phyloP scores from a whole-genome alignment of 2,797 vertebrate species.

The Acanthopagrus latus region DNA sequence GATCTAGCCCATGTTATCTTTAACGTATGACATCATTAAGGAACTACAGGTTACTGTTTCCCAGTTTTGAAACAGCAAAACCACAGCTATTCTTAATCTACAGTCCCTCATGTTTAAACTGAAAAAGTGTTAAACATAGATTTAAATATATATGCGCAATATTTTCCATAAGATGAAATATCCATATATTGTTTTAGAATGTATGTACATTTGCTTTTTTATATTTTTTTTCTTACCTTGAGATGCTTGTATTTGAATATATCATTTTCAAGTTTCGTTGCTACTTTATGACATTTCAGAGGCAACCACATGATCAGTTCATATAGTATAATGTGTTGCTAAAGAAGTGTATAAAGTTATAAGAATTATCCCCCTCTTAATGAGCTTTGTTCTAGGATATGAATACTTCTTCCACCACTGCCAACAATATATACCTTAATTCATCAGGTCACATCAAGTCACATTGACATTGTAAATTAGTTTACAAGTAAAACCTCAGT shows the following conservation, averaged over 20 bases:
- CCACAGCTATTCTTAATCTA: not conserved
- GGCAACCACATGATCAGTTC: not conserved
- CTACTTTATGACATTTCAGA: too few relatives aligned
- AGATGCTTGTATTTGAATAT: not conserved
- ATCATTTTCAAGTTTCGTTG: not conserved
- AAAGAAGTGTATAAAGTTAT: not conserved
- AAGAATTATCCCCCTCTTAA: not conserved
- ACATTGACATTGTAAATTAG: too few relatives aligned
- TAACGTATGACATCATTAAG: conserved; percentile 44
- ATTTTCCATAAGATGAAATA: conserved; percentile 40
- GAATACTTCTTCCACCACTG: not conserved
- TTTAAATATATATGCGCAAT: conserved; percentile 38
- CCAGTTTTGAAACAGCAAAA: not conserved
- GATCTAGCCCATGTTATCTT: conserved; percentile 16
- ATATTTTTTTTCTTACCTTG: too few relatives aligned
- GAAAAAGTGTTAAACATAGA: not conserved
- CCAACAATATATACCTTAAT: not conserved
- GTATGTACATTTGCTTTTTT: not conserved
- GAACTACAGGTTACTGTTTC: not conserved
- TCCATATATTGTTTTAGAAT: not conserved
- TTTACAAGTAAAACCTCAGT: too few relatives aligned
- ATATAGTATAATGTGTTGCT: not conserved
- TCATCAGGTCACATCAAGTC: too few relatives aligned
- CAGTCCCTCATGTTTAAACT: not conserved
- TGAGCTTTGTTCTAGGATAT: not conserved